Evolutionary conservation across 2,797 vertebrate species (phyloP).

Genomic region (Acanthiza pusilla): DNA sequence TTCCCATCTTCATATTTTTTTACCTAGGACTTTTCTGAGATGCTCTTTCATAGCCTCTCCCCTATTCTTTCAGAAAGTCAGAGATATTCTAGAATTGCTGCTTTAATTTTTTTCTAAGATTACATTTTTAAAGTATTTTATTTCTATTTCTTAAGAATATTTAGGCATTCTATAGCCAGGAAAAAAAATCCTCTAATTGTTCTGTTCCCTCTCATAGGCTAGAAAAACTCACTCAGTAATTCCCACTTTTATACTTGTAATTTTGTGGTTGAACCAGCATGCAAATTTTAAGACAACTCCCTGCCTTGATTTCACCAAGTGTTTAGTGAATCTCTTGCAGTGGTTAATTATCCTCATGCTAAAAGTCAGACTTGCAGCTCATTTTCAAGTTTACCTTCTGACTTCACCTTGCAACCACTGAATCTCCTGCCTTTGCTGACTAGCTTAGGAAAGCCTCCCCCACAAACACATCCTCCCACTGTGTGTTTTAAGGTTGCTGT

Average conservation of each 20-base stretch:
- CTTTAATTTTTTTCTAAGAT: neutral
- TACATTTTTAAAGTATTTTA: neutral
- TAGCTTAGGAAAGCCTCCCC: neutral
- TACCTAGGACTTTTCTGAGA: neutral
- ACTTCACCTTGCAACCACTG: neutral
- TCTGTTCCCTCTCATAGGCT: slow-evolving; percentile 19
- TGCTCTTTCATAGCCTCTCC: neutral
- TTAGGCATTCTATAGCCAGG: neutral
- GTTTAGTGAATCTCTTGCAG: slow-evolving; percentile 27
- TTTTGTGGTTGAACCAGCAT: slow-evolving; percentile 55
- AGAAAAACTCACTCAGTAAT: slow-evolving; percentile 38
- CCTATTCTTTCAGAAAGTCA: neutral
- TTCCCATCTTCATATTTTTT: neutral
- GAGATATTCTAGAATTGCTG: neutral
- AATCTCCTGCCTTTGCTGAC: neutral
- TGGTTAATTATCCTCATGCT: neutral
- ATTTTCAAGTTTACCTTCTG: slow-evolving; percentile 17
- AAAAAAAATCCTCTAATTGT: neutral
- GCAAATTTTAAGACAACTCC: slow-evolving; percentile 47
- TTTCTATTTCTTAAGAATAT: neutral
- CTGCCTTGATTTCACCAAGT: slow-evolving; percentile 21
- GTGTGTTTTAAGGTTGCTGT: neutral
- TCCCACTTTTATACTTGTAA: slow-evolving; percentile 43
- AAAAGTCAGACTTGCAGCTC: slow-evolving; percentile 22
- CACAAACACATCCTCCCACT: neutral